Evolutionary conservation across 1,140 invertebrate genomes (phyloP).

Genomic region (Lycorma delicatula): DNA sequence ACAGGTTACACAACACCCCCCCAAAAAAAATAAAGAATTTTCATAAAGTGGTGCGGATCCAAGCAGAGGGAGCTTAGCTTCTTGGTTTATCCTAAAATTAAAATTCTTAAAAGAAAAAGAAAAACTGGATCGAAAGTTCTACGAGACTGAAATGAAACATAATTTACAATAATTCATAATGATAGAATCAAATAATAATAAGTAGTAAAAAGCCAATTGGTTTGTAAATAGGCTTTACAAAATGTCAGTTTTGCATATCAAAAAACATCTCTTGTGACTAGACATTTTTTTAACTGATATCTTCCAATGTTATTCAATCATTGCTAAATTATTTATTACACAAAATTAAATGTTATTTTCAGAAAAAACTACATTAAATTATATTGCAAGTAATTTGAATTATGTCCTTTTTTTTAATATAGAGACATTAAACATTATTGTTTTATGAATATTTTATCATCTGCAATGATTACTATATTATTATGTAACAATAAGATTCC

Average conservation of each 20-base stretch:
- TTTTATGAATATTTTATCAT: too few relatives aligned
- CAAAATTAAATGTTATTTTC: too few relatives aligned
- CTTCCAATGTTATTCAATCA: background rate
- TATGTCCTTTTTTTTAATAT: too few relatives aligned
- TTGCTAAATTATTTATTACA: too few relatives aligned
- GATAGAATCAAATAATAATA: background rate
- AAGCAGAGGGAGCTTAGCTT: background rate
- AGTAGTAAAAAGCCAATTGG: background rate
- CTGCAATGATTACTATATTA: too few relatives aligned
- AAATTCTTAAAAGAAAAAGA: too few relatives aligned
- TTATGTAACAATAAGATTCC: too few relatives aligned
- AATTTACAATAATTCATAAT: background rate
- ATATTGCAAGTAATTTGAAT: too few relatives aligned
- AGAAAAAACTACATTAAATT: too few relatives aligned
- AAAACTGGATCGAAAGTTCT: too few relatives aligned
- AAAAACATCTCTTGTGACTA: background rate
- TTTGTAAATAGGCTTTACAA: background rate
- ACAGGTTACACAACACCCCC: background rate
- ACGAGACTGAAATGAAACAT: background rate
- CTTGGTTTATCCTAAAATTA: too few relatives aligned
- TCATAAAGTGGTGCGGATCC: background rate
- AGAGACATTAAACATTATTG: too few relatives aligned
- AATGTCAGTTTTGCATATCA: background rate
- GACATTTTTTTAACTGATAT: background rate
- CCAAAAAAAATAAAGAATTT: background rate